Evolutionary conservation across 1,140 invertebrate species (phyloP), one percentile per base, ranked within the genome.

Genomic region (Pseudoatta argentina): DNA sequence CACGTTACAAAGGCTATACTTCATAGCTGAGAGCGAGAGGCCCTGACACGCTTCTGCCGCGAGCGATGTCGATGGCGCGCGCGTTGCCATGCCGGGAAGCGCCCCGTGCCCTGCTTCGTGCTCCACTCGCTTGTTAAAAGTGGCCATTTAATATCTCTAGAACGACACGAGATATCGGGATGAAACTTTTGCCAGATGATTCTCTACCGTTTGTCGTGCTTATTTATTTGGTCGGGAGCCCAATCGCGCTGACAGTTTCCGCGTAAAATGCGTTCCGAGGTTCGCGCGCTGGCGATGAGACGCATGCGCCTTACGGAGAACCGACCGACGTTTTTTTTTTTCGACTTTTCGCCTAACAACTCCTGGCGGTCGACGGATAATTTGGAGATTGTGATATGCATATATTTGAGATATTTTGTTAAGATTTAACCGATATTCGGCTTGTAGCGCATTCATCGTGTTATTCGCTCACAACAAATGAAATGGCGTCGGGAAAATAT

Each of bases 131-230:
- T 61, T 93, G 93, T 92, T 88, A 91, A 95, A 90, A 89, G 86
- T 86, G 86, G 85, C 48, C 48, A 89, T 90, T 87, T 92, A 75
- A 77, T 94, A 94, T 90, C 91, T 94, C 90, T 10, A 0, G n/a
- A 93, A 89, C 87, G 57, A 73, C 0, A 18, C 0, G 51, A 27
- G 76, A 69, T 91, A 94, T 92, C 85, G 39, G 27, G 18, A 30
- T 78, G 66, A 92, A 87, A 88, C 51, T 87, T 94, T 93, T 88
- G 87, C 4, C 6, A 53, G 14, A 73, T 69, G 10, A 55, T 89
- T 92, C 85, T 61, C 34, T 61, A 92, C 71, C 86, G 73, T 93
- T 94, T 94, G 93, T 94, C 94, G 94, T 91, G 92, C 27, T 51
- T 18, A 86, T 81, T 67, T 78, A 61, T 86, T 12, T n/a, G 24